Evolutionary conservation across 2,797 vertebrate species (phyloP).

Genomic region (Xiphorhynchus erythropygius): DNA sequence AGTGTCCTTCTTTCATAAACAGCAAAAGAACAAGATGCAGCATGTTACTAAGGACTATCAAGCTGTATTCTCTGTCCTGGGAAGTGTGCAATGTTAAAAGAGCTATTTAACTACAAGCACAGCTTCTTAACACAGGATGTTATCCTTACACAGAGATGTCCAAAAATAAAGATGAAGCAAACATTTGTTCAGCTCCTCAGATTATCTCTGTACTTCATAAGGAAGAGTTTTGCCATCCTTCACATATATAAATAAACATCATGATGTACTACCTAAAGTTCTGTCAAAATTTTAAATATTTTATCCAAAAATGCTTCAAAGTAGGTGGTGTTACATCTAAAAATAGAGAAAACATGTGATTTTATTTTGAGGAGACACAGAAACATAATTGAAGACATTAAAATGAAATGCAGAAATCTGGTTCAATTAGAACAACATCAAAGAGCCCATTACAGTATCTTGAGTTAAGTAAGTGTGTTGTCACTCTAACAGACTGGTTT

Average conservation of each 20-base stretch:
- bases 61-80: not conserved
- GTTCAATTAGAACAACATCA: not conserved
- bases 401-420: not conserved
- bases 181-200: not conserved
- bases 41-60: not conserved
- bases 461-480: not conserved
- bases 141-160: not conserved
- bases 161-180: not conserved
- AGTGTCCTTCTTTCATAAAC: not conserved
- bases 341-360: not conserved
- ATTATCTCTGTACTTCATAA: not conserved
- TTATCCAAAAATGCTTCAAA: not conserved
- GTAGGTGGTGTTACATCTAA: not conserved
- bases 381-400: not conserved
- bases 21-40: not conserved
- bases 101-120: not conserved
- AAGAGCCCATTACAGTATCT: conserved; percentile 27
- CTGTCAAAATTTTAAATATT: not conserved
- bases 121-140: not conserved
- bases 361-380: not conserved
- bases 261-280: not conserved
- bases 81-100: not conserved
- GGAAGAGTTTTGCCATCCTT: not conserved
- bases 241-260: not conserved
- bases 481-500: conserved; percentile 18